Base-by-base conservation (phyloP, 2,797 vertebrate genomes). In the Enoplosus armatus region DNA sequence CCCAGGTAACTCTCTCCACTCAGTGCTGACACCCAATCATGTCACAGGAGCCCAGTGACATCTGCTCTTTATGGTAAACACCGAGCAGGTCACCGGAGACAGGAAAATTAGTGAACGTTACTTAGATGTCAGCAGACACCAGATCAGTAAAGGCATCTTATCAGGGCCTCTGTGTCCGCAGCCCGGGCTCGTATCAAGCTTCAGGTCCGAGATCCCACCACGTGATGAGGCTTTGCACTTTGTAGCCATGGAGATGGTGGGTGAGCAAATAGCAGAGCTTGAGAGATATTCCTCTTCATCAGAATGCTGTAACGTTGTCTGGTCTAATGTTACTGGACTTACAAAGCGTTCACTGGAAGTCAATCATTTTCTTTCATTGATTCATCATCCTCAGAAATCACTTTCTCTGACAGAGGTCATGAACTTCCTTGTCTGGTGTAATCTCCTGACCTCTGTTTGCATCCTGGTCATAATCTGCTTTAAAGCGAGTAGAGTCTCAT, bases 1-100 rank as follows among this genome's bases (percentile, higher is more conserved):
- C 43, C 26, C 58, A 35, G 79, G 87, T 89, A 80, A 87, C 83
- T 83, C 85, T 82, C 85, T 90, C 70, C 72, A 72, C 85, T 86
- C 79, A 62, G 41, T 16, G 69, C 72, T 66, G 92, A 92, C 90
- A 90, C 84, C 70, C 60, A 78, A 87, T 86, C 81, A 8, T 86
- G 88, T 90, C 91, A 91, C 85, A 75, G 83, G 89, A 93, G 67
- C 80, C 86, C 27, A 22, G 35, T 73, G 80, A 84, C 79, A 85
- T 79, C 72, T 74, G 84, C 68, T 77, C 64, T 76, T 82, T 51
- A 87, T 84, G 75, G 81, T 87, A 78, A 91, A 88, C 84, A 79
- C 84, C 20, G 14, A 59, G 53, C 35, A 56, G 20, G 80, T 74
- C 66, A 91, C 70, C 18, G 15, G 83, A 90, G 68, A 90, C 18